phyloP scores from a whole-genome alignment of 2,797 vertebrate species.

The Platalea minor region DNA sequence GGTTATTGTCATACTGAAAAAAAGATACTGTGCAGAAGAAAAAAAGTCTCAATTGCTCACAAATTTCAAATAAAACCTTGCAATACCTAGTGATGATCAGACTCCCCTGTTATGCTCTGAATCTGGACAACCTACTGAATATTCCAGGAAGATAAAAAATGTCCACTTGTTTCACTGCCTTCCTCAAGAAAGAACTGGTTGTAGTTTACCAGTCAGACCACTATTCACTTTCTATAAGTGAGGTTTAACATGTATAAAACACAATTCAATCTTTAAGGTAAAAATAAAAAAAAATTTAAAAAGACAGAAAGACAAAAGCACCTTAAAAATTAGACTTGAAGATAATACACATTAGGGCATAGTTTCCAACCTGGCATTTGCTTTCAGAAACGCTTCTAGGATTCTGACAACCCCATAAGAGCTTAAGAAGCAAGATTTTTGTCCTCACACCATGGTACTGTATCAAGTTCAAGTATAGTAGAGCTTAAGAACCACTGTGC shows the following conservation, averaged over 20 bases:
- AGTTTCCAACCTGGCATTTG: not conserved
- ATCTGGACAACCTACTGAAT: not conserved
- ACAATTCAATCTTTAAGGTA: not conserved
- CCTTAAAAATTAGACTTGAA: not conserved
- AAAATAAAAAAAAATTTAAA: no score
- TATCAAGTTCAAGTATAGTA: not conserved
- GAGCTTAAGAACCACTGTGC: not conserved
- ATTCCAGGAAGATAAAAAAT: not conserved
- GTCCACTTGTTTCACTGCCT: not conserved
- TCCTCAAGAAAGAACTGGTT: not conserved
- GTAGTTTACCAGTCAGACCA: not conserved
- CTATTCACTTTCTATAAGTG: accelerated
- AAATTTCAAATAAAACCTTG: not conserved
- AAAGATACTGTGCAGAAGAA: not conserved
- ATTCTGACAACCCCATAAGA: not conserved
- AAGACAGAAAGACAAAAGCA: not conserved
- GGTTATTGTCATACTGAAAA: not conserved
- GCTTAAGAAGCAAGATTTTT: not conserved
- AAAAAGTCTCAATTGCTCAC: not conserved
- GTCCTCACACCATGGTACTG: not conserved
- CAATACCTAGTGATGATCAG: not conserved
- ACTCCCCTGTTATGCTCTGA: not conserved
- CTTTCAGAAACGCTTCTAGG: not conserved
- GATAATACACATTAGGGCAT: not conserved
- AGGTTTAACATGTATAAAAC: not conserved